These are phyloP conservation scores for Diabrotica virgifera DNA, from an alignment of 1,140 invertebrate species.

Conservation along the genomic window DNA sequence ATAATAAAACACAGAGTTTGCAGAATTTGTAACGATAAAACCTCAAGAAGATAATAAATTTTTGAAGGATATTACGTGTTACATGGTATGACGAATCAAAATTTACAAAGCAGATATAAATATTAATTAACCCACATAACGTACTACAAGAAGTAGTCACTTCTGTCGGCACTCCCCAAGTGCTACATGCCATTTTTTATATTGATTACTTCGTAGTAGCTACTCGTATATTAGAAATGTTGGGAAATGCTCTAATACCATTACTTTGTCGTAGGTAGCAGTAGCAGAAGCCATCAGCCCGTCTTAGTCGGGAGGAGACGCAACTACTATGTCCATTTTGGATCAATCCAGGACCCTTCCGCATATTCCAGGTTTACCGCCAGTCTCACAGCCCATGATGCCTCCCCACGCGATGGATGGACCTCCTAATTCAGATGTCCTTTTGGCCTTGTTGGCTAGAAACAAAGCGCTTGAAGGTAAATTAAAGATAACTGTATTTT, in stretches of 20 bases:
- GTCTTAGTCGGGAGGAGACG: constrained; percentile 8
- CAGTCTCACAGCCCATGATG: constrained; percentile 43
- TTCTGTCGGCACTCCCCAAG: too few species aligned
- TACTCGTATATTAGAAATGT: too few species aligned
- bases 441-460: constrained; percentile 76
- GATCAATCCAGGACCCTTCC: constrained; percentile 44
- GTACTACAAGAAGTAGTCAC: too few species aligned
- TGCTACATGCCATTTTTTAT: too few species aligned
- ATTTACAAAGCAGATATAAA: too few species aligned
- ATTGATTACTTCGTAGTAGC: too few species aligned
- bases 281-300: not conserved
- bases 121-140: too few species aligned
- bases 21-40: too few species aligned
- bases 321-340: constrained; percentile 47
- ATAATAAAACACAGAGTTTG: too few species aligned
- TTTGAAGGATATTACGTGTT: too few species aligned
- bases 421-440: constrained; percentile 73
- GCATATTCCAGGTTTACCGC: constrained; percentile 41
- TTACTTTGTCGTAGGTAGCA: not conserved
- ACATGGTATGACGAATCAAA: too few species aligned
- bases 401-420: constrained; percentile 47
- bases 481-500: not conserved
- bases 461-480: constrained; percentile 87
- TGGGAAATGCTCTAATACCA: not conserved
- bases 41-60: too few species aligned